phyloP scores from a whole-genome alignment of 2,797 vertebrate species.

The Cuniculus paca region DNA sequence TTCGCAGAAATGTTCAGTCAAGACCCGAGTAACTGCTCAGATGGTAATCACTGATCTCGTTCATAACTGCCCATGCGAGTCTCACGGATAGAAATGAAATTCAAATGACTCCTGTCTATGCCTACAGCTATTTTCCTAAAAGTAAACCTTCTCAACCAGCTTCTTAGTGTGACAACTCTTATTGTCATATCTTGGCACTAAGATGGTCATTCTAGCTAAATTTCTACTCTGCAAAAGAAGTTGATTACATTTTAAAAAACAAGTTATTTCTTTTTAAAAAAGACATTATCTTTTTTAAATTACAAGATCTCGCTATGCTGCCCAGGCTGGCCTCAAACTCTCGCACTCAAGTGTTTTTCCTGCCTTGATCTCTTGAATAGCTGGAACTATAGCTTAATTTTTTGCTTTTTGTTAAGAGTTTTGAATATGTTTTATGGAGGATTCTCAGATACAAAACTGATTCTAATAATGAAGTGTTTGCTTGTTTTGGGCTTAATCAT shows the following conservation, averaged over 20 bases:
- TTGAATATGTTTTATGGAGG: too few species aligned
- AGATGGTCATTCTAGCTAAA: not conserved
- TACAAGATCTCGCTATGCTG: too few species aligned
- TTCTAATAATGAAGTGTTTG: not conserved
- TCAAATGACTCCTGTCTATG: not conserved
- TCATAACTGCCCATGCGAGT: not conserved
- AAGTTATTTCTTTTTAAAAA: too few species aligned
- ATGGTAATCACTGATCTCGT: not conserved
- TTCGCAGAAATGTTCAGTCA: not conserved
- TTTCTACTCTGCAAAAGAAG: slow-evolving; percentile 4
- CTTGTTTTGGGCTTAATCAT: too few species aligned
- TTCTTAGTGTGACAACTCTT: not conserved
- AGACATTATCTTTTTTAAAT: too few species aligned
- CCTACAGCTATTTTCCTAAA: not conserved
- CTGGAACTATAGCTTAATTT: too few species aligned
- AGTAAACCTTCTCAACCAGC: not conserved
- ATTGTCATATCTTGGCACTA: not conserved
- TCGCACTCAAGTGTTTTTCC: too few species aligned
- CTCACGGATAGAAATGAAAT: not conserved
- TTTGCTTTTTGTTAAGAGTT: too few species aligned
- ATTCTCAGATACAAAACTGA: too few species aligned
- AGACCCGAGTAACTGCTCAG: not conserved
- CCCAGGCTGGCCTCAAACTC: too few species aligned
- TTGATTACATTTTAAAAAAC: not conserved
- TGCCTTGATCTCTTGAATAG: too few species aligned